Evolutionary conservation across 2,888 invertebrate species (phyloP), one percentile per base, ranked within the genome.

Genomic region (Scrobipalpa atriplicella): DNA sequence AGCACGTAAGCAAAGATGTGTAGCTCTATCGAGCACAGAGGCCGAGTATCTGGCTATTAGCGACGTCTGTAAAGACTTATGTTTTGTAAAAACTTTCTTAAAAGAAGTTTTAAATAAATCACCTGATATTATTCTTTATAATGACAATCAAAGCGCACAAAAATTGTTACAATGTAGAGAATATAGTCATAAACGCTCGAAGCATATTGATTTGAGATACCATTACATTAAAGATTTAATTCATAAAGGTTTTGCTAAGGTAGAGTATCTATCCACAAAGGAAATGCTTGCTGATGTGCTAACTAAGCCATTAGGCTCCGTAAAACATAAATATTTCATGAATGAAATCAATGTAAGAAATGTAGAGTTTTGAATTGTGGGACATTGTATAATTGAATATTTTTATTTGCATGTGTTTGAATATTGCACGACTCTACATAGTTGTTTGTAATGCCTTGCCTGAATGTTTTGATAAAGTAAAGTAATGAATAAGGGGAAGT

Each of bases 21-120:
- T 70, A 0, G 72, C 72, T 1, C 19, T 72, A 0, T 71, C 70
- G 0, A 73, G 72, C 36, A 73, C 72, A 1, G 74, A 75, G 10
- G 71, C 73, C 5, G 74, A 73, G 60, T 75, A 73, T 61, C 11
- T 72, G 13, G 70, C 68, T 1, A 63, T 73, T 9, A 38, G 60
- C 51, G 72, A 72, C 54, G 65, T 47, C 13, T 70, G 66, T 54
- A 75, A 71, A 68, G 70, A 70, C 21, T 16, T 65, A 21, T 52
- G 58, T 43, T 70, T 65, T 67, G 13, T 71, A 18, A n/a, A 18
- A 10, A 52, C 21, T 36, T 54, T 64, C 11, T 1, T 52, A n/a
- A 9, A 13, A 18, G 62, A 62, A 62, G 39, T 62, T 7, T 11
- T 43, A 21, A 18, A 54, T 54, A 21, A 18, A 19, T 18, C 10